A percentile compares a stretch with the other conserved stretches of the same genome.
These are phyloP conservation scores for Rhyacichthys aspro DNA, from an alignment of 2,797 vertebrate species.

Conservation along the genomic window DNA sequence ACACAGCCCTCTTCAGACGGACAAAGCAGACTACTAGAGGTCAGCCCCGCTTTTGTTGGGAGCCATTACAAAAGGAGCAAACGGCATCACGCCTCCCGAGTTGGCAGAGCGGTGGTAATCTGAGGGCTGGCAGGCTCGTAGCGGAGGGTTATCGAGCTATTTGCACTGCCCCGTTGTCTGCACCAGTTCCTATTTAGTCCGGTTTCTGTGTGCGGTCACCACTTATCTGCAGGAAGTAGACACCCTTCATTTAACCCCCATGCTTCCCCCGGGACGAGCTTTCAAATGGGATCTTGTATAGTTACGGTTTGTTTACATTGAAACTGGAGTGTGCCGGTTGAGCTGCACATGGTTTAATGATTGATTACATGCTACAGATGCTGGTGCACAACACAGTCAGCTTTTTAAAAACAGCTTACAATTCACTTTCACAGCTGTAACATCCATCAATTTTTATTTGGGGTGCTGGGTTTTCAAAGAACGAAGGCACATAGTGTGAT, in stretches of 20 bases:
- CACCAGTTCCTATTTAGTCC: conserved; percentile 48
- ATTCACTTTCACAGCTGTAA: neutral
- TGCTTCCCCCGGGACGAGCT: conserved; percentile 27
- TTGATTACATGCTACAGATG: conserved; percentile 26
- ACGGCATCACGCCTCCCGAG: conserved; percentile 16
- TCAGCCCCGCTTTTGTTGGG: conserved; percentile 14
- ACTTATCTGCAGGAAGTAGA: conserved; percentile 74
- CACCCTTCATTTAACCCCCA: conserved; percentile 58
- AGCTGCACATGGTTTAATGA: conserved; percentile 34
- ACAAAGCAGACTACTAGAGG: conserved; percentile 21
- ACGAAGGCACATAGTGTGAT: neutral
- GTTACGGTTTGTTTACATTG: conserved; percentile 40
- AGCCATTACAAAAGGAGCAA: conserved; percentile 27
- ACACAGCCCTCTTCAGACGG: conserved; percentile 20
- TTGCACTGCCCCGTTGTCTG: conserved; percentile 46
- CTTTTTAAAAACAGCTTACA: neutral
- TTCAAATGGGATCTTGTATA: conserved; percentile 18
- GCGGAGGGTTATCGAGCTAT: conserved; percentile 41
- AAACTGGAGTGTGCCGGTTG: conserved; percentile 25
- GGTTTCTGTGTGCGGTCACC: conserved; percentile 22
- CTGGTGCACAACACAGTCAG: neutral
- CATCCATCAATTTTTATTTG: neutral
- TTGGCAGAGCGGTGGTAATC: conserved; percentile 17
- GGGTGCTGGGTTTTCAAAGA: neutral
- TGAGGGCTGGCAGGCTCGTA: conserved; percentile 30